These are phyloP conservation scores for Corvus hawaiiensis DNA, from an alignment of 2,113 vertebrate genomes.

Conservation along the genomic window DNA sequence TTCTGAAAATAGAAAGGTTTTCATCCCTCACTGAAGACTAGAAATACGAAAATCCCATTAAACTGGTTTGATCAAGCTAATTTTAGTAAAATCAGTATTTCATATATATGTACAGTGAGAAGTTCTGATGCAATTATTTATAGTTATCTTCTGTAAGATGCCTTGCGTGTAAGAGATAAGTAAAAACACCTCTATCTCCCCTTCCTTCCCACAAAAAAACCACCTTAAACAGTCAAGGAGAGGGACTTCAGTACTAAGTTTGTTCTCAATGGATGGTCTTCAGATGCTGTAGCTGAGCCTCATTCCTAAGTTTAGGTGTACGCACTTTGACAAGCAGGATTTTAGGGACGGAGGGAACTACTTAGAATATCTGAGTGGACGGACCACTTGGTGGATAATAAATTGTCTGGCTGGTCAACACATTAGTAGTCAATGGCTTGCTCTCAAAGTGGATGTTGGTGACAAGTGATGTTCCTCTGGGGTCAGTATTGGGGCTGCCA, in stretches of 20 bases:
- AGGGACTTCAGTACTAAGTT: background rate
- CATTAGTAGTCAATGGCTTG: background rate
- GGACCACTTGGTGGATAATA: background rate
- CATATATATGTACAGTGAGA: background rate
- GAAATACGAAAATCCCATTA: background rate
- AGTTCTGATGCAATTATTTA: background rate
- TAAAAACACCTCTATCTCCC: background rate
- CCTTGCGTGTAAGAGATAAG: background rate
- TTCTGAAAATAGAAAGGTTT: background rate
- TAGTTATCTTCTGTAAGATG: background rate
- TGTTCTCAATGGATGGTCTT: background rate
- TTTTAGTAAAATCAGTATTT: background rate
- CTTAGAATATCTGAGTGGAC: background rate
- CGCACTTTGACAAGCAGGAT: background rate
- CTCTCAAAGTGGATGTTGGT: background rate
- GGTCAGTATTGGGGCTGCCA: background rate
- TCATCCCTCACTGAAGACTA: background rate
- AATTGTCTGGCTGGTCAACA: background rate
- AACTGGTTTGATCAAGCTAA: background rate
- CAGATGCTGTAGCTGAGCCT: background rate
- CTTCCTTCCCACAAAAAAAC: background rate
- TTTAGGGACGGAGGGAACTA: background rate
- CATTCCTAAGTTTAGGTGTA: background rate
- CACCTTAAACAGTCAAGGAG: background rate
- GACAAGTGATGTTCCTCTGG: background rate